phyloP scores from a whole-genome alignment of 2,888 invertebrate species.

The Apamea anceps region DNA sequence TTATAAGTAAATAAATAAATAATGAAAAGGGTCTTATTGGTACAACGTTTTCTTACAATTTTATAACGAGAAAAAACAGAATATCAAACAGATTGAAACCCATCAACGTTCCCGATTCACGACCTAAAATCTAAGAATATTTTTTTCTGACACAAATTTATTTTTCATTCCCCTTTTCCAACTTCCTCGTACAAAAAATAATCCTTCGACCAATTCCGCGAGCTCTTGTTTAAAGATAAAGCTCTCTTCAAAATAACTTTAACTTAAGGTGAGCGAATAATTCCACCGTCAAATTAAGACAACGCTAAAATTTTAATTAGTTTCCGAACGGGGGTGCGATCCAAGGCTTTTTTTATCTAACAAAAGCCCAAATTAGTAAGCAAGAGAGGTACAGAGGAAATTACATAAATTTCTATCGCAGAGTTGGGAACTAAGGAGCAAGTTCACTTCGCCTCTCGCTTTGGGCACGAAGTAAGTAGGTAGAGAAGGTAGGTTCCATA shows the following conservation, averaged over 20 bases:
- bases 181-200: slow-evolving; percentile 18
- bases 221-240: slow-evolving; percentile 34
- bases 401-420: slow-evolving; percentile 67
- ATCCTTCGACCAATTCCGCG: slow-evolving; percentile 3
- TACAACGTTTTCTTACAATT: background rate
- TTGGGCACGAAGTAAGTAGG: background rate
- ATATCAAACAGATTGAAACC: background rate
- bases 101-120: background rate
- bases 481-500: slow-evolving; percentile 9
- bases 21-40: background rate
- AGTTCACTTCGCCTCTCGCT: slow-evolving; percentile 27
- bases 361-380: slow-evolving; percentile 66
- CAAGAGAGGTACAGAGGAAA: slow-evolving; percentile 60
- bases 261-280: slow-evolving; percentile 50
- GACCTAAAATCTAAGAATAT: background rate
- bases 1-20: background rate
- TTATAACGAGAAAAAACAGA: background rate
- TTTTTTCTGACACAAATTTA: background rate
- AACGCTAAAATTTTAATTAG: slow-evolving; percentile 66
- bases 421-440: slow-evolving; percentile 51
- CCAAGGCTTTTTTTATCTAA: slow-evolving; percentile 55
- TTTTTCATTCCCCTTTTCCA: background rate
- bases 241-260: slow-evolving; percentile 31
- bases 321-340: slow-evolving; percentile 57
- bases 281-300: slow-evolving; percentile 64